phyloP scores from a whole-genome alignment of 1,140 invertebrate species.

The Magallana angulata region DNA sequence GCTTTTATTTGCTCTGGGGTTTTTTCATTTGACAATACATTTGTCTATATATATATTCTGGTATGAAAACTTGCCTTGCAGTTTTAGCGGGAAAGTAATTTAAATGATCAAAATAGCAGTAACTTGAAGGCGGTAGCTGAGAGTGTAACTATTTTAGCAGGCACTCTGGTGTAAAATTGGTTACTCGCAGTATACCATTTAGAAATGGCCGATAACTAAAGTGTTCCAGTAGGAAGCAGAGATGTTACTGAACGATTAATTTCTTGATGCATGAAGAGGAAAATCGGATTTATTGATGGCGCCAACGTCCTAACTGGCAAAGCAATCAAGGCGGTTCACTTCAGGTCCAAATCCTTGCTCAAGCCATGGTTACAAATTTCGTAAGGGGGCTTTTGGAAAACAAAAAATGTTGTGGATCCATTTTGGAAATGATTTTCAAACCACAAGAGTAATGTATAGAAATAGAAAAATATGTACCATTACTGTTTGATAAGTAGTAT shows the following conservation, averaged over 20 bases:
- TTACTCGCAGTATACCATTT: not conserved
- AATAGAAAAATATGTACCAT: too few species aligned
- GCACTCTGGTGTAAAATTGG: not conserved
- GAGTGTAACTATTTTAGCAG: not conserved
- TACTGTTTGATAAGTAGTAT: too few species aligned
- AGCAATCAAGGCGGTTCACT: not conserved
- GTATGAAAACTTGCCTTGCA: too few species aligned
- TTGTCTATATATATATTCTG: too few species aligned
- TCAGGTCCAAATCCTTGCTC: not conserved
- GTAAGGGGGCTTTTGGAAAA: not conserved
- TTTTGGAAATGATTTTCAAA: too few species aligned
- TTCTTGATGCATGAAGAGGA: constrained; percentile 5
- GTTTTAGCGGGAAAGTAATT: too few species aligned
- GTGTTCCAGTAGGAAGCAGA: not conserved
- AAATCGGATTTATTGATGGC: constrained; percentile 4
- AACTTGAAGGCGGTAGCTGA: too few species aligned
- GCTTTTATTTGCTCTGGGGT: too few species aligned
- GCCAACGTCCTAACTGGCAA: not conserved
- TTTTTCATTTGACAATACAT: too few species aligned
- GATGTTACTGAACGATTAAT: constrained; percentile 26
- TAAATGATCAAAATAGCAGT: too few species aligned
- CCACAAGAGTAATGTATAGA: too few species aligned
- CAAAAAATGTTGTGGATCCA: too few species aligned
- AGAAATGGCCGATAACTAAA: not conserved
- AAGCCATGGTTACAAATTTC: not conserved